Evolutionary conservation across 2,113 vertebrate species (phyloP).

Genomic region (Hypocryptadius cinnamomeus): DNA sequence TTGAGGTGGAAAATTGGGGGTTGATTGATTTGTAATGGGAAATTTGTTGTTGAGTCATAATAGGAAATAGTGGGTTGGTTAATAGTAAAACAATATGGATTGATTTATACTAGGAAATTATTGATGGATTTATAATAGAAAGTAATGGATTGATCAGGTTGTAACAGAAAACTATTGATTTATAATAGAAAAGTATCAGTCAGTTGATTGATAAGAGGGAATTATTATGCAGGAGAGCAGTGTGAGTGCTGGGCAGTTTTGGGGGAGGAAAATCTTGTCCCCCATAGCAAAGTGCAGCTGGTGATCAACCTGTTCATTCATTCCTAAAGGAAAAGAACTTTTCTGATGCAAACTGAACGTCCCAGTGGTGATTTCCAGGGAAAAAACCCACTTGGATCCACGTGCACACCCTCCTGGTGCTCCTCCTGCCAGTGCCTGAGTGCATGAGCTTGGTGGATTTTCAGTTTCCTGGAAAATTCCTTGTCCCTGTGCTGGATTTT

Average conservation of each 20-base stretch:
- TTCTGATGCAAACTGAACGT: rapidly evolving
- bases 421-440: rapidly evolving
- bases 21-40: neutral
- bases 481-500: neutral
- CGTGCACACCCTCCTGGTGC: rapidly evolving
- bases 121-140: neutral
- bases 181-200: neutral
- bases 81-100: neutral
- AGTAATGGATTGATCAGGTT: neutral
- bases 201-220: neutral
- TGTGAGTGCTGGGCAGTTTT: rapidly evolving
- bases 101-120: neutral
- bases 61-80: neutral
- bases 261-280: neutral
- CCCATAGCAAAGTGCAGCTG: neutral
- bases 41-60: neutral
- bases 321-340: neutral
- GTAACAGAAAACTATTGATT: neutral
- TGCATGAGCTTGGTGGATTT: rapidly evolving
- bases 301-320: rapidly evolving
- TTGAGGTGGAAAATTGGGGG: neutral
- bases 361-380: neutral
- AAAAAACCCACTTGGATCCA: rapidly evolving
- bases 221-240: neutral
- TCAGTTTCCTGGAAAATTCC: neutral